Evolutionary conservation across 1,140 invertebrate species (phyloP).

Genomic region (Meloidogyne hapla): DNA sequence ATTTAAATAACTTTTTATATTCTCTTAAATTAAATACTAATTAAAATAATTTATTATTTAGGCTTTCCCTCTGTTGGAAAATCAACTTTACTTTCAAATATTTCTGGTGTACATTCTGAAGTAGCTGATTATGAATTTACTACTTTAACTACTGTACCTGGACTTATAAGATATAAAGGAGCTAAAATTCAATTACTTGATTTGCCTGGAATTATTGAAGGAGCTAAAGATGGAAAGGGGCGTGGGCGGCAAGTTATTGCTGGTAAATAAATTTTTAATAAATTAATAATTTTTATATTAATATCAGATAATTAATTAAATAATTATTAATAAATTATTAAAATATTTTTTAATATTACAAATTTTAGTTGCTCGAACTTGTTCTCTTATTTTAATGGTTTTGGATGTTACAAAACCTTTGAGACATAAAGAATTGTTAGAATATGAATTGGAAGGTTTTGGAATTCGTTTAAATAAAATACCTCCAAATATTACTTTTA

Average conservation of each 20-base stretch:
- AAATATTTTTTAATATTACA: conserved; percentile 17
- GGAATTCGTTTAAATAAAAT: conserved; percentile 81
- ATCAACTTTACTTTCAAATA: conserved; percentile 89
- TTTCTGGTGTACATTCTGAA: conserved; percentile 98
- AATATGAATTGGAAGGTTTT: conserved; percentile 98
- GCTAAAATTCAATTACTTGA: conserved; percentile 98
- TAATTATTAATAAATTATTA: no score
- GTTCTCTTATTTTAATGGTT: conserved; percentile 95
- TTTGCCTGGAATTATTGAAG: conserved; percentile 99
- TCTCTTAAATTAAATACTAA: no score
- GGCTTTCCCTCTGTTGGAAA: conserved; percentile 99
- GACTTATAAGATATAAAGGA: conserved; percentile 98
- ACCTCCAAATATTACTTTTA: conserved; percentile 92
- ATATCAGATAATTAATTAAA: no score
- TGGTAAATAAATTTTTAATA: conserved; percentile 59
- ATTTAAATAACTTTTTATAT: neutral
- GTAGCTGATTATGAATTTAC: conserved; percentile 91
- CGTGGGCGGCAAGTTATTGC: conserved; percentile 98
- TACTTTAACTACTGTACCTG: conserved; percentile 96
- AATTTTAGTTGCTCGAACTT: conserved; percentile 83
- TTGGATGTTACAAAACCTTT: conserved; percentile 95
- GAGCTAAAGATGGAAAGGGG: conserved; percentile 98
- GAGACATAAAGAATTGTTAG: conserved; percentile 89
- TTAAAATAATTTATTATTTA: conserved; percentile 55
- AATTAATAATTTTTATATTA: neutral